phyloP scores from a whole-genome alignment of 2,113 vertebrate genomes.

The Kryptolebias marmoratus region DNA sequence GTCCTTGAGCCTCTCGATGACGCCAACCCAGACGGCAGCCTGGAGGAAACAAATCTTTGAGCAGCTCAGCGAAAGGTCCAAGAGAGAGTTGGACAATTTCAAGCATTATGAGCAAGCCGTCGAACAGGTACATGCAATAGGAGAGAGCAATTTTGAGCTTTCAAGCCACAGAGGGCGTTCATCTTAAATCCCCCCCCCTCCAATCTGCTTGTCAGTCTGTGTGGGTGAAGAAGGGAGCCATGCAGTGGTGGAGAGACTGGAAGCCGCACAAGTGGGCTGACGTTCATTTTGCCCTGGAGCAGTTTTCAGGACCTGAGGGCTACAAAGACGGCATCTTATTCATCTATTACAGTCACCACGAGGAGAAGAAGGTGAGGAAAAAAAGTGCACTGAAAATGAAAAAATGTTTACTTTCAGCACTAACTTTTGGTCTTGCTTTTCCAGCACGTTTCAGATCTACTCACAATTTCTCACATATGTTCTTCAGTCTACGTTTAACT shows the following conservation, averaged over 20 bases:
- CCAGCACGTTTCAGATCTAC: neutral
- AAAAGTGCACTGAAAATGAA: neutral
- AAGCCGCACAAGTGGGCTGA: constrained; percentile 95
- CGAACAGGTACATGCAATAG: constrained; percentile 84
- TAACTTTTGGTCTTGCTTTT: neutral
- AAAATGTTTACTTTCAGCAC: neutral
- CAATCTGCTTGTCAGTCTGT: constrained; percentile 83
- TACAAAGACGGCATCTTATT: constrained; percentile 94
- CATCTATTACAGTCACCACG: constrained; percentile 91
- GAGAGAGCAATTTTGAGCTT: neutral
- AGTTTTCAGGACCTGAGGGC: constrained; percentile 90
- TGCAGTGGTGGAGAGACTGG: constrained; percentile 98
- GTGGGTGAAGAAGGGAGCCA: constrained; percentile 94
- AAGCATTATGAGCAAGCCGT: constrained; percentile 93
- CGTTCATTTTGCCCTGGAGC: constrained; percentile 92
- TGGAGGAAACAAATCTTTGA: constrained; percentile 96
- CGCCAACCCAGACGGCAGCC: constrained; percentile 86
- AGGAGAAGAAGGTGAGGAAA: constrained; percentile 93
- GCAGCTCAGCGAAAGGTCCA: constrained; percentile 92
- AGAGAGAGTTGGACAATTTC: constrained; percentile 93
- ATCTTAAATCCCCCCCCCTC: neutral
- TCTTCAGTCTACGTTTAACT: neutral
- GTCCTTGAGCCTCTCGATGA: constrained; percentile 87
- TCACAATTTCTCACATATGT: neutral
- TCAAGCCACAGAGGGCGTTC: neutral